phyloP scores from a whole-genome alignment of 2,113 vertebrate genomes.

The Pampusana beccarii region DNA sequence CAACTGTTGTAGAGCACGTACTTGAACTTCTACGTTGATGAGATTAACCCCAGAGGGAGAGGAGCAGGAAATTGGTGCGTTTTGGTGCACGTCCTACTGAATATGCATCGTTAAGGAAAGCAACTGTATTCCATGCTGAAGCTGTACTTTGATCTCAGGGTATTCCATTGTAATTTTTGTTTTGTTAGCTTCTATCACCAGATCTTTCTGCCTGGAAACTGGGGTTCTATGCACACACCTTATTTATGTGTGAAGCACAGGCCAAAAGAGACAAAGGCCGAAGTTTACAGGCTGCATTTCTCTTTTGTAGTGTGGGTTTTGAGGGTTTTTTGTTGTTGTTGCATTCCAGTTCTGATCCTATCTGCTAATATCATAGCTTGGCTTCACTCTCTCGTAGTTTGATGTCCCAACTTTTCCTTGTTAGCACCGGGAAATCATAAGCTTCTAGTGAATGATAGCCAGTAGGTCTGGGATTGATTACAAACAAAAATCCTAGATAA shows the following conservation, averaged over 20 bases:
- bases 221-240: background rate
- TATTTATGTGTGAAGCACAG: background rate
- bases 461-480: slow-evolving; percentile 63
- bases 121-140: background rate
- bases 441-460: slow-evolving; percentile 12
- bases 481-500: slow-evolving; percentile 41
- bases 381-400: slow-evolving; percentile 11
- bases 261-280: background rate
- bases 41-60: background rate
- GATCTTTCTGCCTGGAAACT: background rate
- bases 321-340: background rate
- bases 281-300: background rate
- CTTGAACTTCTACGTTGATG: background rate
- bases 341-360: slow-evolving; percentile 41
- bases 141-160: background rate
- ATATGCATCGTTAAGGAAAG: background rate
- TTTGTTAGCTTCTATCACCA: slow-evolving; percentile 9
- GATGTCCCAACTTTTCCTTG: slow-evolving; percentile 49
- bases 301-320: background rate
- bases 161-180: background rate
- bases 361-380: slow-evolving; percentile 45
- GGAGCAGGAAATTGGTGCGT: background rate
- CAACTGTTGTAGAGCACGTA: background rate
- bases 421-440: slow-evolving; percentile 29
- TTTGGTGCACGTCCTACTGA: background rate